Evolutionary conservation across 2,113 vertebrate species (phyloP).

Genomic region (Columba janthina): DNA sequence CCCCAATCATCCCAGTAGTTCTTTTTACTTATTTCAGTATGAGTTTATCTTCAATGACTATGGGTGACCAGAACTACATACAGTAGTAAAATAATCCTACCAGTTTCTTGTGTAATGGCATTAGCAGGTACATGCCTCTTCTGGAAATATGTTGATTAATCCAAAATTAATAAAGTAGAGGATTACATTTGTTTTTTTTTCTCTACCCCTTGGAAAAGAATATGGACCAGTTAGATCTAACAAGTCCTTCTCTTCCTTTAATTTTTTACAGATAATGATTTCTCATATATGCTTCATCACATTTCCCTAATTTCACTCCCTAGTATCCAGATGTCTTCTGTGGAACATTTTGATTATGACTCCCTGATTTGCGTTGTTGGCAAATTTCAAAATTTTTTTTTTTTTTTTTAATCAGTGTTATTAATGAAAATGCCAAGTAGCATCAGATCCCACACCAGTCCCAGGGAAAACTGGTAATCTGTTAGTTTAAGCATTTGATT

Average conservation of each 20-base stretch:
- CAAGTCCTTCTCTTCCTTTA: background rate
- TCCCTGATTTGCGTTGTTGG: background rate
- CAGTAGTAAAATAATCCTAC: background rate
- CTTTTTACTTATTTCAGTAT: background rate
- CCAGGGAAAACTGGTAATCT: background rate
- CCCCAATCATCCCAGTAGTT: background rate
- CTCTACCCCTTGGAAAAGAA: background rate
- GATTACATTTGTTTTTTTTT: background rate
- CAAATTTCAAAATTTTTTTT: background rate
- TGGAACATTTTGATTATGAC: background rate
- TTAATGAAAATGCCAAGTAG: background rate
- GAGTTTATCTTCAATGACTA: background rate
- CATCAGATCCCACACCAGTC: background rate
- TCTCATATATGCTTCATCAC: background rate
- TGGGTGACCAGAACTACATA: background rate
- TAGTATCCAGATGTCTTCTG: background rate
- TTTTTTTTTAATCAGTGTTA: background rate
- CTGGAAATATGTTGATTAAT: background rate
- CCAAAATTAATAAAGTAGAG: background rate
- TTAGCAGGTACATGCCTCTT: background rate
- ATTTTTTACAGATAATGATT: background rate
- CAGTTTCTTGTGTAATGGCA: background rate
- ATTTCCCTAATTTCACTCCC: background rate
- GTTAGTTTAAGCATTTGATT: background rate
- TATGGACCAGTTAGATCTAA: background rate